Base-by-base conservation (phyloP, 1,140 invertebrate species). In the Belonocnema kinseyi region DNA sequence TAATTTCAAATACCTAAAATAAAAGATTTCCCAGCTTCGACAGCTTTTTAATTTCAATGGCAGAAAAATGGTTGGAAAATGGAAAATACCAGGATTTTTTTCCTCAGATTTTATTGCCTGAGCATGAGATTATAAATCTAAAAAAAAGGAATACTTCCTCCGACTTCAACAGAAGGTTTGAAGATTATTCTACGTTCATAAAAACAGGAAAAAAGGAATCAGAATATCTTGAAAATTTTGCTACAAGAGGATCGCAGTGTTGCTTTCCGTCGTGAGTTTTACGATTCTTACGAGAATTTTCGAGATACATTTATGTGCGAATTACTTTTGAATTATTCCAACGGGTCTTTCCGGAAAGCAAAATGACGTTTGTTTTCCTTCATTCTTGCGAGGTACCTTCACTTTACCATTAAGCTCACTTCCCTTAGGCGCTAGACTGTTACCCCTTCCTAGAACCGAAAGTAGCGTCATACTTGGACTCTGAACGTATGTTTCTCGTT, bases 101-200 rank as follows among this genome's bases (percentile, higher is more conserved):
- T 10, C 10, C 40, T 10, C 40, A 46, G 40, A 46, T 46, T 46
- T 46, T 46, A 46, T 46, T 46, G 10, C 7, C 40, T 46, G 40
- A 66, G 58, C 58, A 66, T 66, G 26, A 66, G 33, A 16, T 12
- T 33, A 66, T 66, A 16, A 66, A 66, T 14, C n/a, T 54, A 10
- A 33, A 46, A 54, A 54, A 54, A 54, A 54, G n/a, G n/a, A 54
- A 54, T 17, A 8, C 17, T 66, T 14, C 21, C 2, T 33, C 26
- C 11, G 21, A 66, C 26, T 66, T 40, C 13, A 26, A 66, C 21
- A 16, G 26, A 66, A 66, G 58, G 3, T 66, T 40, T 40, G 58
- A 66, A 21, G 58, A 66, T 66, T 66, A 66, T 66, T 66, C 33
- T 26, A 40, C 58, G 26, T 66, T 40, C 58, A 26, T 66, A 16